Conservation (phyloP, 2,113 vertebrate species). For the Hypocryptadius cinnamomeus region DNA sequence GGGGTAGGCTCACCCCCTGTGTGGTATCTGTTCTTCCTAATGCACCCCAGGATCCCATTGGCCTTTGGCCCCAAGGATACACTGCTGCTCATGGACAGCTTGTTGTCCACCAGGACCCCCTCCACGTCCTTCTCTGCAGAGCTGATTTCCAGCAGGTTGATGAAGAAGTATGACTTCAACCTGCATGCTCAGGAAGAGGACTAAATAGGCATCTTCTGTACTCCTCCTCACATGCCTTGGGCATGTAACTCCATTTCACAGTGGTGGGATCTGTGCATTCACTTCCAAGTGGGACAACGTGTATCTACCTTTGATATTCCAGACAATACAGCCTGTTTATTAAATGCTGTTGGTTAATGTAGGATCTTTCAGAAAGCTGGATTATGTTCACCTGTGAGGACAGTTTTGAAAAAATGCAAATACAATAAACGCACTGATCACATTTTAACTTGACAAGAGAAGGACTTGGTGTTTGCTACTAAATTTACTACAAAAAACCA, state of each 20-base stretch:
- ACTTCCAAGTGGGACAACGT: background rate
- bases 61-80: too few species aligned
- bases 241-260: background rate
- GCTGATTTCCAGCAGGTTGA: background rate
- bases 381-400: background rate
- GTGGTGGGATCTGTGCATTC: background rate
- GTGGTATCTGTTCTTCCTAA: background rate
- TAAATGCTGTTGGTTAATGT: background rate
- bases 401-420: background rate
- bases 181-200: background rate
- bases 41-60: background rate
- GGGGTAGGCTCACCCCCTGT: background rate
- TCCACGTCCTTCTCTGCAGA: accelerated
- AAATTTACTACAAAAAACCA: background rate
- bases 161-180: background rate
- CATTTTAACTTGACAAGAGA: background rate
- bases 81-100: background rate
- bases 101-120: background rate
- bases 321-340: background rate
- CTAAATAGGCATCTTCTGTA: background rate
- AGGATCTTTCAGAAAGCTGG: background rate
- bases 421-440: background rate
- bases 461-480: background rate
- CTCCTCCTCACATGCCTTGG: background rate
- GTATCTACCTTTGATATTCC: background rate